phyloP scores from a whole-genome alignment of 2,888 invertebrate species.

The Galerucella pusilla region DNA sequence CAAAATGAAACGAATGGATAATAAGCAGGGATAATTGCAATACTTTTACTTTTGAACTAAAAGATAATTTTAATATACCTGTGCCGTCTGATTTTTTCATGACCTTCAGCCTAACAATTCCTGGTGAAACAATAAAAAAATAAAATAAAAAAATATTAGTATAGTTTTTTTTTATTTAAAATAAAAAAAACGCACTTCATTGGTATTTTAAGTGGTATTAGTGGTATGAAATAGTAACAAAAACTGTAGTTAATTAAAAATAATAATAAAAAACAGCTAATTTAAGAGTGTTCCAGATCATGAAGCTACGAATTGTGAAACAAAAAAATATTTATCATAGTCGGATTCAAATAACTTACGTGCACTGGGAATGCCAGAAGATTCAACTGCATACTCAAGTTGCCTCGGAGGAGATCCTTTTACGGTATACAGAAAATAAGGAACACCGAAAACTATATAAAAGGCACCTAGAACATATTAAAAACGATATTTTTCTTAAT shows the following conservation, averaged over 20 bases:
- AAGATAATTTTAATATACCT: conserved; percentile 35
- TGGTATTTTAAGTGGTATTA: conserved; percentile 14
- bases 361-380: conserved; percentile 40
- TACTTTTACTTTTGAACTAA: not conserved
- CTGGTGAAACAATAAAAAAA: conserved; percentile 44
- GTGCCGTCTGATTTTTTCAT: conserved; percentile 32
- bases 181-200: conserved; percentile 31
- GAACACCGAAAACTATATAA: conserved; percentile 66
- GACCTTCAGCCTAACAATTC: conserved; percentile 38
- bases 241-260: not conserved
- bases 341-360: conserved; percentile 34
- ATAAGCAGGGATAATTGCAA: not conserved
- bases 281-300: not conserved
- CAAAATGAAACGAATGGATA: not conserved
- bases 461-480: conserved; percentile 63
- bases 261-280: not conserved
- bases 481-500: not conserved
- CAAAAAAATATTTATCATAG: not conserved
- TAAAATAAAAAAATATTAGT: not conserved
- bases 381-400: conserved; percentile 57
- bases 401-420: conserved; percentile 59
- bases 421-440: conserved; percentile 62
- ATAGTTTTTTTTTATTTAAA: not conserved
- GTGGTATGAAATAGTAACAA: conserved; percentile 2
- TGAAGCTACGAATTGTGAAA: too few relatives aligned